phyloP scores from a whole-genome alignment of 2,888 invertebrate genomes.

The Allolobophora icterica region DNA sequence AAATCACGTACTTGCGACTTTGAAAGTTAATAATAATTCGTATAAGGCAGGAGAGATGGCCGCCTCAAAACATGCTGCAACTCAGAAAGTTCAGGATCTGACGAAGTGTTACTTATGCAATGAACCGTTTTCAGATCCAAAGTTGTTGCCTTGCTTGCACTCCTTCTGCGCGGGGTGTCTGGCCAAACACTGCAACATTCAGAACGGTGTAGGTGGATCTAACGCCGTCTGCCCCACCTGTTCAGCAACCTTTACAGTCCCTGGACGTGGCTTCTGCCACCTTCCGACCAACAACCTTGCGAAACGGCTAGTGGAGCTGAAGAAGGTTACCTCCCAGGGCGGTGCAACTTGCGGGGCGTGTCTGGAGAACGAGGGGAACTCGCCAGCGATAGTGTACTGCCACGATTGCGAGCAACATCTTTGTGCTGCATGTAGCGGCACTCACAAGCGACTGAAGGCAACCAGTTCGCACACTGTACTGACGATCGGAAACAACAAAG shows the following conservation, averaged over 20 bases:
- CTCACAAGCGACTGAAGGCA: background rate
- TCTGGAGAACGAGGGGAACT: background rate
- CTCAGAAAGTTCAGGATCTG: background rate
- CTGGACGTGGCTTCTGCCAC: background rate
- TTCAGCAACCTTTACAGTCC: background rate
- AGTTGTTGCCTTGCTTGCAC: background rate
- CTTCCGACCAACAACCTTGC: background rate
- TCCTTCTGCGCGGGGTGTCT: background rate
- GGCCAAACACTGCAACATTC: background rate
- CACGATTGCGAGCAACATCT: constrained; percentile 4
- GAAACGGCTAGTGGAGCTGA: background rate
- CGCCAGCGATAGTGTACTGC: background rate
- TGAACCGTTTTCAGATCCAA: background rate
- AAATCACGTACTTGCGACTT: background rate
- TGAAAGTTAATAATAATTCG: background rate
- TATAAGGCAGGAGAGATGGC: background rate
- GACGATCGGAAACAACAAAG: background rate
- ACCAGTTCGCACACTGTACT: background rate
- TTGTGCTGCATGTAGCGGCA: background rate
- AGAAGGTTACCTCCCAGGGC: background rate
- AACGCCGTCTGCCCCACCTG: background rate
- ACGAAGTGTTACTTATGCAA: background rate
- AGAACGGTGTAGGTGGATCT: background rate
- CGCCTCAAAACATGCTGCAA: background rate
- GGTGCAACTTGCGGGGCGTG: background rate